Base-by-base conservation (phyloP, 1,140 invertebrate species). In the Leucophenga varia region DNA sequence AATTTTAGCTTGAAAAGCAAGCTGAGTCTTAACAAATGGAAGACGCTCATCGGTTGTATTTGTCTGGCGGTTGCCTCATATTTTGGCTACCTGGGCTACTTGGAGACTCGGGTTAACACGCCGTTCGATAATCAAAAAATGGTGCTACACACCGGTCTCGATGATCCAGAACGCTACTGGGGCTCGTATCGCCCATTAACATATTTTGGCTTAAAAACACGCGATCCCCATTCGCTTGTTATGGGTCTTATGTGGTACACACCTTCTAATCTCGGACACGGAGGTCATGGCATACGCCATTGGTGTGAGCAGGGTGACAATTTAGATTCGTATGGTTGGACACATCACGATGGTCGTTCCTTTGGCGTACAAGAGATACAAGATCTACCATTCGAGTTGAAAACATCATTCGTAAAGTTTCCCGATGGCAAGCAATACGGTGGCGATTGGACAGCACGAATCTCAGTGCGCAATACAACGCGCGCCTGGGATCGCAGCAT, bases 181-280 rank as follows among this genome's bases (percentile, higher is more conserved):
- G 94, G 95, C 14, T 85, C 87, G 0, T 97, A 97, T 70, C 79
- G 95, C 45, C 86, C 95, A 0, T 86, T 90, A 3, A 80, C 88
- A 7, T 97, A 94, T 74, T 91, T 94, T 75, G 91, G 96, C 1
- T 75, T 98, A 58, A 93, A 94, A 76, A 93, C 90, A 2, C 79
- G 94, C 54, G 89, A 92, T 67, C 89, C 91, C 0, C 78, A 87
- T 40, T 97, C 95, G 0, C 81, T 93, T 7, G 84, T 95, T 0
- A 88, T 92, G 69, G 96, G 95, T 25, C 76, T 99, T 1, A 97
- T 99, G 94, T 99, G 97, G 97, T 95, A 93, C 64, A 84, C 92
- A 54, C 85, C 91, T 1, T 84, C 83, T 42, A 77, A 80, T 55
- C 73, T 86, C 47, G 79, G 76, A 14, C 80, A 79, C 47, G 84